Conservation (phyloP, 2,888 invertebrate species). For the Andrena trimmerana region DNA sequence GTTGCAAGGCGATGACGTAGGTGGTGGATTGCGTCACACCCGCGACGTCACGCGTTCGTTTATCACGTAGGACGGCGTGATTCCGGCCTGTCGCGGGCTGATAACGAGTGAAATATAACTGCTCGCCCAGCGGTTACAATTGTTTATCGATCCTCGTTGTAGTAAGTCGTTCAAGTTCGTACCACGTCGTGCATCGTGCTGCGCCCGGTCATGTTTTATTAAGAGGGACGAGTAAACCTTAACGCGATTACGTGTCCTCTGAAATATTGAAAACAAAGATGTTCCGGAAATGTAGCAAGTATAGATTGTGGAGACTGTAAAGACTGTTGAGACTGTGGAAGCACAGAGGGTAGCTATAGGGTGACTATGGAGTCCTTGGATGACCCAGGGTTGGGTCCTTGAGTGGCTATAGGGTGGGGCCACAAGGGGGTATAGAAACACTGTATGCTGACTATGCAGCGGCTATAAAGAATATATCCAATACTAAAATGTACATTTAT, state of each 20-base stretch:
- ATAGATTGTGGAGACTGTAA: not conserved
- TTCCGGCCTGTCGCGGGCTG: conserved; percentile 16
- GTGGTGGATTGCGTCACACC: conserved; percentile 20
- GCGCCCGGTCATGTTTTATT: conserved; percentile 7
- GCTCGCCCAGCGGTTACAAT: conserved; percentile 12
- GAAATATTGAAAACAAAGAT: not conserved
- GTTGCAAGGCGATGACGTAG: conserved; percentile 30
- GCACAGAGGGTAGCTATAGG: not conserved
- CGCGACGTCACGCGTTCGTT: conserved; percentile 31
- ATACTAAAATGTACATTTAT: no score
- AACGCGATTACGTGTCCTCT: no score
- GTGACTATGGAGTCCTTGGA: not conserved
- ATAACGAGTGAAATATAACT: conserved; percentile 43
- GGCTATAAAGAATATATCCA: not conserved
- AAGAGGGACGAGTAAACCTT: not conserved
- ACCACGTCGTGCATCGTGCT: conserved; percentile 17
- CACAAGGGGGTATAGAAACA: no score
- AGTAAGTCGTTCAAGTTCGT: conserved; percentile 37
- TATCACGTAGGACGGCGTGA: conserved; percentile 5
- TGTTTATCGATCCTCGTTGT: conserved; percentile 50
- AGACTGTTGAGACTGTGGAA: not conserved
- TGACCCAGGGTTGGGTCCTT: not conserved
- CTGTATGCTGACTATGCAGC: not conserved
- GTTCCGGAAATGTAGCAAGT: not conserved
- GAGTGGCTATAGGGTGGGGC: not conserved